phyloP scores from a whole-genome alignment of 2,888 invertebrate genomes.

The Acanthosoma haemorrhoidale region DNA sequence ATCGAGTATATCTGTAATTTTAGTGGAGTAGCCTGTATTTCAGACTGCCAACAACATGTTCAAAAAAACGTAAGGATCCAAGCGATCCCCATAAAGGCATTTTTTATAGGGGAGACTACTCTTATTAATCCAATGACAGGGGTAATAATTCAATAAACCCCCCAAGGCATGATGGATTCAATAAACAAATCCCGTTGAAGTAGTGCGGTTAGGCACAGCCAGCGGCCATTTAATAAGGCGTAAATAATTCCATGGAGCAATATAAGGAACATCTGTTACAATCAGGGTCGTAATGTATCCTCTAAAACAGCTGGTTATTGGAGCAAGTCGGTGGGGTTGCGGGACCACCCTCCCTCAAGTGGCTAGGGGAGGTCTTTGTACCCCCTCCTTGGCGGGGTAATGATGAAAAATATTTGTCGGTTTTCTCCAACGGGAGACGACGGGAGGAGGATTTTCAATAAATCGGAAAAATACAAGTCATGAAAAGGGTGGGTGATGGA shows the following conservation, averaged over 20 bases:
- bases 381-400: neutral
- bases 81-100: too few species aligned
- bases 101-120: neutral
- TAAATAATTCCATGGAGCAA: neutral
- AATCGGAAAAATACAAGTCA: slow-evolving; percentile 12
- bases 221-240: slow-evolving; percentile 8
- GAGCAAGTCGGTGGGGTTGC: neutral
- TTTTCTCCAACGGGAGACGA: neutral
- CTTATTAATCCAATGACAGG: neutral
- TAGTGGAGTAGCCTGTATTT: too few species aligned
- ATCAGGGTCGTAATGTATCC: slow-evolving; percentile 11
- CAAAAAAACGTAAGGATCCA: too few species aligned
- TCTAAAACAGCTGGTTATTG: slow-evolving; percentile 24
- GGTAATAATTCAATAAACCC: slow-evolving; percentile 6
- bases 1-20: too few species aligned
- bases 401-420: slow-evolving; percentile 25
- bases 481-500: slow-evolving; percentile 8
- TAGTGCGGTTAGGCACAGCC: neutral
- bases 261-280: slow-evolving; percentile 23
- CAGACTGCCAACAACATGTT: too few species aligned
- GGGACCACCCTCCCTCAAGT: neutral
- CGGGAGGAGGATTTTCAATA: slow-evolving; percentile 9
- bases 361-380: neutral
- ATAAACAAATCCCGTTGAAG: neutral
- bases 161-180: too few species aligned